Conservation (phyloP, 2,113 vertebrate genomes). For the Mustela lutreola region DNA sequence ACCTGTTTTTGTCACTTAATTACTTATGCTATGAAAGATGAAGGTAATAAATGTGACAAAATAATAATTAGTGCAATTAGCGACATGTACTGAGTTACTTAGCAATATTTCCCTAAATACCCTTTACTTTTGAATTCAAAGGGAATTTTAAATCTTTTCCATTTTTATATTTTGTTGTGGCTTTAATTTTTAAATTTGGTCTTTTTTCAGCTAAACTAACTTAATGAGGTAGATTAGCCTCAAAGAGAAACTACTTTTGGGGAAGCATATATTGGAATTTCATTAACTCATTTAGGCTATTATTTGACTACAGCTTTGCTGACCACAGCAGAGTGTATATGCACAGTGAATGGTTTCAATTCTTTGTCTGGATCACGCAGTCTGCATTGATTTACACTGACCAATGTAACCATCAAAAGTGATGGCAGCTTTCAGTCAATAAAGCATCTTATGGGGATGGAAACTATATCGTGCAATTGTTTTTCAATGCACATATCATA, state of each 20-base stretch:
- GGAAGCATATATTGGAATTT: background rate
- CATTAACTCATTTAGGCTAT: background rate
- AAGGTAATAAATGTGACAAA: slow-evolving; percentile 73
- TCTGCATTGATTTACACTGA: background rate
- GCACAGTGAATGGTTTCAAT: background rate
- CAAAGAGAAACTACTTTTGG: background rate
- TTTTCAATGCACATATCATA: background rate
- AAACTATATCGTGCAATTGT: background rate
- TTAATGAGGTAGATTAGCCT: background rate
- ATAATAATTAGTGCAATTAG: slow-evolving; percentile 68
- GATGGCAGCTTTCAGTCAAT: background rate
- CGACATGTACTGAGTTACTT: slow-evolving; percentile 18
- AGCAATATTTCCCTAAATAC: slow-evolving; percentile 66
- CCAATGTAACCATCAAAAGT: background rate
- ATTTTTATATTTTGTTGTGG: slow-evolving; percentile 58
- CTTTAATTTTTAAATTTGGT: slow-evolving; percentile 55
- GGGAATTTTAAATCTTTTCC: slow-evolving; percentile 64
- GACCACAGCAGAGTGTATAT: background rate
- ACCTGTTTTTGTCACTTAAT: slow-evolving; percentile 79
- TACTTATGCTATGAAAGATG: slow-evolving; percentile 67
- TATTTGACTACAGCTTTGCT: background rate
- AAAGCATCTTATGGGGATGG: background rate
- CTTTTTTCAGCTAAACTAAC: background rate
- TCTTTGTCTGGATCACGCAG: background rate
- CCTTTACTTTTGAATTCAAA: slow-evolving; percentile 67